These are phyloP conservation scores for Coracias cyanogaster DNA, from an alignment of 2,797 vertebrate genomes.

Conservation along the genomic window DNA sequence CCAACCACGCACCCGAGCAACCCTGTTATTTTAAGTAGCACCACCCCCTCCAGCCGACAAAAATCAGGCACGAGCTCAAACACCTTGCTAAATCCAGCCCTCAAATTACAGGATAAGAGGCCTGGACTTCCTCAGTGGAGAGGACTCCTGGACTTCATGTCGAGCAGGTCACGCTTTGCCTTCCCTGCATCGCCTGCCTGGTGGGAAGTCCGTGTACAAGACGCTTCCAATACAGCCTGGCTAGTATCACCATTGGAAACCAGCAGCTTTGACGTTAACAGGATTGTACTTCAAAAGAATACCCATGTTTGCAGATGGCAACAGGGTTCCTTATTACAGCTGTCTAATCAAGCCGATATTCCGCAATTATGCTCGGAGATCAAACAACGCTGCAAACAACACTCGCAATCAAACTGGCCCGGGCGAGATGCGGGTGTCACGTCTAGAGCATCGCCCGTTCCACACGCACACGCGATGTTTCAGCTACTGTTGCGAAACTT, in stretches of 20 bases:
- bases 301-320: slow-evolving; percentile 36
- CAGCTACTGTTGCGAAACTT: not conserved
- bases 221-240: slow-evolving; percentile 29
- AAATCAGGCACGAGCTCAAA: not conserved
- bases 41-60: not conserved
- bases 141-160: not conserved
- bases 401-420: not conserved
- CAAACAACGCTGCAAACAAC: not conserved
- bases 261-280: slow-evolving; percentile 50
- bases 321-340: slow-evolving; percentile 59
- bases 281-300: slow-evolving; percentile 54
- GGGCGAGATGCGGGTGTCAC: not conserved
- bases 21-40: not conserved
- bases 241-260: slow-evolving; percentile 58
- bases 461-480: rapidly evolving
- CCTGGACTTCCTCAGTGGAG: not conserved
- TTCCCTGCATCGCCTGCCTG: slow-evolving; percentile 12
- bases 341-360: slow-evolving; percentile 32
- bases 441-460: rapidly evolving
- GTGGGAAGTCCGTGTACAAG: slow-evolving; percentile 36
- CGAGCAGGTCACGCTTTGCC: not conserved
- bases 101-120: not conserved
- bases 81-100: not conserved
- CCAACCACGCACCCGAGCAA: not conserved
- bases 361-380: not conserved